Evolutionary conservation across 1,140 invertebrate genomes (phyloP).

Genomic region (Bombus picipes): DNA sequence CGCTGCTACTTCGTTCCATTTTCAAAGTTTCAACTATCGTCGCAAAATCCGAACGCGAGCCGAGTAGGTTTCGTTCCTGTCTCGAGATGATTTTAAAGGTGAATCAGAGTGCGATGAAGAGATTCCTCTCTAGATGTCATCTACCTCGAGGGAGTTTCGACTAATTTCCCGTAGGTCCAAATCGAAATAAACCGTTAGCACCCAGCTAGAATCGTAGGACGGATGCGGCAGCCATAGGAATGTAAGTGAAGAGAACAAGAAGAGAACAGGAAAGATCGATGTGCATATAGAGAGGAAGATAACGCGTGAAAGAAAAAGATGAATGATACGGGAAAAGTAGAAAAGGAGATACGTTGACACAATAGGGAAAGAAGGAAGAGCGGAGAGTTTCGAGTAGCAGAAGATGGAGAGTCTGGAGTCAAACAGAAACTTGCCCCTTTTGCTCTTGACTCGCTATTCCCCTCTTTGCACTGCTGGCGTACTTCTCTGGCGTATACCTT

Average conservation of each 20-base stretch:
- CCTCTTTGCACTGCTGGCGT: constrained; percentile 17
- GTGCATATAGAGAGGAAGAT: constrained; percentile 3
- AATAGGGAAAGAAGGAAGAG: not conserved
- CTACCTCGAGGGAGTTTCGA: constrained; percentile 61
- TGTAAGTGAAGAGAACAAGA: constrained; percentile 28
- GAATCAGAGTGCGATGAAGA: constrained; percentile 42
- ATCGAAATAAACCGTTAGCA: constrained; percentile 70
- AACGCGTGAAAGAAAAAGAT: not conserved
- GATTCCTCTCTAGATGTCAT: constrained; percentile 49
- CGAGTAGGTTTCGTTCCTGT: constrained; percentile 4
- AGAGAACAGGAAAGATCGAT: constrained; percentile 6
- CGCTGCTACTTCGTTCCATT: not conserved
- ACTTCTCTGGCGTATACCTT: constrained; percentile 33
- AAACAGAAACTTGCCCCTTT: constrained; percentile 69
- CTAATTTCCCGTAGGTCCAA: constrained; percentile 69
- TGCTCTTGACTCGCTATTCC: constrained; percentile 42
- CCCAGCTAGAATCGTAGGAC: constrained; percentile 48
- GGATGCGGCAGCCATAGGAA: constrained; percentile 24
- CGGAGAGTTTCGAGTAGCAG: not conserved
- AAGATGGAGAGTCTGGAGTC: constrained; percentile 46
- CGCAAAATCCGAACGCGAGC: not conserved
- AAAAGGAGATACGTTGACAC: not conserved
- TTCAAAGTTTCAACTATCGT: not conserved
- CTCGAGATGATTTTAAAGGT: not conserved
- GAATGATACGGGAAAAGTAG: not conserved